Percentiles rank a stretch among this genome's conserved stretches.
These are phyloP conservation scores for Hypothenemus hampei DNA, from an alignment of 1,140 invertebrate genomes.

Conservation along the genomic window DNA sequence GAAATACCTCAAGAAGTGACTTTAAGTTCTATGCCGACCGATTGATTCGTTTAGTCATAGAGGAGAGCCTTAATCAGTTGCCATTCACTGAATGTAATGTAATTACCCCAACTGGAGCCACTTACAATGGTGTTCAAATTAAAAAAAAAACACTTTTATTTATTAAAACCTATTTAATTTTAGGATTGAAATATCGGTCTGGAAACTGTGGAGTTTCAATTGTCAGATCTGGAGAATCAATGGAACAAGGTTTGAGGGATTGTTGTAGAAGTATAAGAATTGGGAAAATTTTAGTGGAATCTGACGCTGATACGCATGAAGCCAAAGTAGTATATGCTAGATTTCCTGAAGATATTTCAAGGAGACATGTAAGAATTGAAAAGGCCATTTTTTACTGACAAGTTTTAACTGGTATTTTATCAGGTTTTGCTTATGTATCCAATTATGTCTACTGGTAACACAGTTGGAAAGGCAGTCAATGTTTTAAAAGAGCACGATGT, in stretches of 20 bases:
- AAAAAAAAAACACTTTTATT: neutral
- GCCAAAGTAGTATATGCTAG: slow-evolving; percentile 96
- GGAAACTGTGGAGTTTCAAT: slow-evolving; percentile 99
- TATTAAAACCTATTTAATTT: neutral
- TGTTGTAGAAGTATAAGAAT: slow-evolving; percentile 97
- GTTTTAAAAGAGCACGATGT: slow-evolving; percentile 92
- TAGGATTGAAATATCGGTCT: slow-evolving; percentile 76
- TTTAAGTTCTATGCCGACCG: slow-evolving; percentile 99
- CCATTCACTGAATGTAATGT: slow-evolving; percentile 87
- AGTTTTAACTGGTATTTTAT: slow-evolving; percentile 9
- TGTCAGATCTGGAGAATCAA: slow-evolving; percentile 91
- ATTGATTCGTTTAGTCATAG: slow-evolving; percentile 90
- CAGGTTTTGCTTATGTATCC: slow-evolving; percentile 94
- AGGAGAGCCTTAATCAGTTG: slow-evolving; percentile 96
- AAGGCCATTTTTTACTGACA: neutral
- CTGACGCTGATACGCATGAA: slow-evolving; percentile 92
- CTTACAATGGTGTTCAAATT: slow-evolving; percentile 67
- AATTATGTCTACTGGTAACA: slow-evolving; percentile 97
- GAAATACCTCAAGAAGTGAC: slow-evolving; percentile 88
- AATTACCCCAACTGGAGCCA: slow-evolving; percentile 85
- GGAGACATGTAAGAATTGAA: slow-evolving; percentile 58
- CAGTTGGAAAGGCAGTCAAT: slow-evolving; percentile 88
- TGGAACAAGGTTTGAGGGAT: slow-evolving; percentile 96
- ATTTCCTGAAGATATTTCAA: slow-evolving; percentile 91
- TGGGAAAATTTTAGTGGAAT: slow-evolving; percentile 97